Evolutionary conservation across 2,113 vertebrate species (phyloP).

Genomic region (Pavo muticus): DNA sequence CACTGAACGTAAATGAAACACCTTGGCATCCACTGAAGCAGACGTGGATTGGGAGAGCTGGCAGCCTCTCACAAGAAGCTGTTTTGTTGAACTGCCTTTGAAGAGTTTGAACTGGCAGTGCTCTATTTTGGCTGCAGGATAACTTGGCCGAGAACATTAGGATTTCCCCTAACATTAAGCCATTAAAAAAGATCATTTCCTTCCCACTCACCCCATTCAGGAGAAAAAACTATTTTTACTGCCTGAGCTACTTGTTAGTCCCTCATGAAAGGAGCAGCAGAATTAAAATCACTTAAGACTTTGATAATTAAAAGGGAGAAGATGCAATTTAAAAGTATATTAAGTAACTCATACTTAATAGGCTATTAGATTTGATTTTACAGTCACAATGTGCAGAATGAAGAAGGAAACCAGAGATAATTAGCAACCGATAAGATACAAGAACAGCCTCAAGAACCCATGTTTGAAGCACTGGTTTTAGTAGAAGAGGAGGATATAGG

Average conservation of each 20-base stretch:
- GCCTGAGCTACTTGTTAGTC: slow-evolving; percentile 24
- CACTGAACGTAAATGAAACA: slow-evolving; percentile 51
- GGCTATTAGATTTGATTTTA: slow-evolving; percentile 24
- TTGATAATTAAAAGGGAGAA: slow-evolving; percentile 52
- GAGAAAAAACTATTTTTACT: slow-evolving; percentile 27
- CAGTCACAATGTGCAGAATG: neutral
- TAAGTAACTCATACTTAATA: slow-evolving; percentile 22
- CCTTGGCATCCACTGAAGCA: slow-evolving; percentile 62
- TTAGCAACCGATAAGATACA: neutral
- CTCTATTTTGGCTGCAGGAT: slow-evolving; percentile 54
- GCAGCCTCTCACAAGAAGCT: slow-evolving; percentile 55
- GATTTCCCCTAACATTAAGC: slow-evolving; percentile 60
- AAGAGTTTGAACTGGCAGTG: slow-evolving; percentile 62
- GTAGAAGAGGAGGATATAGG: neutral
- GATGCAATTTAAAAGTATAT: slow-evolving; percentile 29
- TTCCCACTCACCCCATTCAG: slow-evolving; percentile 33
- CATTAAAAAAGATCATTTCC: neutral
- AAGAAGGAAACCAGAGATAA: neutral
- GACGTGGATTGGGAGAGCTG: neutral
- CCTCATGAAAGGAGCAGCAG: slow-evolving; percentile 27
- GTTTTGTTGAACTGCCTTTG: slow-evolving; percentile 66
- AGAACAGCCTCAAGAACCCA: neutral
- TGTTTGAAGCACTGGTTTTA: neutral
- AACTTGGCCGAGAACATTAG: slow-evolving; percentile 56
- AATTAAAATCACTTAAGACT: slow-evolving; percentile 18